A percentile compares a stretch with the other conserved stretches of the same genome.
These are phyloP conservation scores for Coptotermes formosanus DNA, from an alignment of 1,140 invertebrate genomes.

Conservation along the genomic window DNA sequence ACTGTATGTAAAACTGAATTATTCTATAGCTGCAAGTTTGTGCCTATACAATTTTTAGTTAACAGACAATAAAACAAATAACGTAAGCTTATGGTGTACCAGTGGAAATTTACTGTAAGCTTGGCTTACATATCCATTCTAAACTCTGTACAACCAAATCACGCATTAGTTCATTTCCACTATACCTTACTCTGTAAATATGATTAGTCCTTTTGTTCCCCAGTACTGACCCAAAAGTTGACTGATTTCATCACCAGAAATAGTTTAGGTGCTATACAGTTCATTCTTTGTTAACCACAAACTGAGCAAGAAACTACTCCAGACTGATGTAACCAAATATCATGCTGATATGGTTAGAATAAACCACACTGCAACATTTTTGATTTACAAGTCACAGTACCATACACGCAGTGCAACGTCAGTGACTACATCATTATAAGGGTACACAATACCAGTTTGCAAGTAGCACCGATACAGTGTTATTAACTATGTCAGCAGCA, in stretches of 20 bases:
- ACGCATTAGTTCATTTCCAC: not conserved
- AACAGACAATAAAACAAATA: slow-evolving; percentile 17
- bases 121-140: not conserved
- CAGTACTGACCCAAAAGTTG: not conserved
- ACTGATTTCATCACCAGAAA: slow-evolving; percentile 7
- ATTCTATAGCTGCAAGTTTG: slow-evolving; percentile 12
- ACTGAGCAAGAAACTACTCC: not conserved
- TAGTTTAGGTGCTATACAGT: not conserved
- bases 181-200: not conserved
- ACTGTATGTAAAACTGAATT: not conserved
- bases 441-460: slow-evolving; percentile 5
- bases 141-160: not conserved
- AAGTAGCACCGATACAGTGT: too few relatives aligned
- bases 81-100: not conserved
- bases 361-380: not conserved
- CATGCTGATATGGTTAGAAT: not conserved
- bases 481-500: too few relatives aligned
- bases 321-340: not conserved
- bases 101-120: slow-evolving; percentile 4
- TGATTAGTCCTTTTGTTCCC: not conserved
- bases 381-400: not conserved
- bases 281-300: not conserved
- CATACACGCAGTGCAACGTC: not conserved
- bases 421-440: not conserved
- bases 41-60: slow-evolving; percentile 12